Evolutionary conservation across 2,113 vertebrate genomes (phyloP).

Genomic region (Cercocebus atys): DNA sequence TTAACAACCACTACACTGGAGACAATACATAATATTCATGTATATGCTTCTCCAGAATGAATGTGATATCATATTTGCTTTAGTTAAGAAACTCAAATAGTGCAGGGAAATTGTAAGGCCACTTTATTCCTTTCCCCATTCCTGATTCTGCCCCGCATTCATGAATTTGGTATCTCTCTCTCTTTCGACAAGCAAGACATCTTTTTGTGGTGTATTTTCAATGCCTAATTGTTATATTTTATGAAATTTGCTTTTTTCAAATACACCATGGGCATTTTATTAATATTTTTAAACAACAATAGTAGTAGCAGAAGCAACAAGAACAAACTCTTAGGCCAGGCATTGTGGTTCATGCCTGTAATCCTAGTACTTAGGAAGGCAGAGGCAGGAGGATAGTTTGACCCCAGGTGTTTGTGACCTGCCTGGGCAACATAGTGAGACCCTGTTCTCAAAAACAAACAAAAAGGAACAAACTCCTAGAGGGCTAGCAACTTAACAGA

Average conservation of each 20-base stretch:
- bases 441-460: too few species aligned
- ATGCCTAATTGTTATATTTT: not conserved
- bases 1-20: not conserved
- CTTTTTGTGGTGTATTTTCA: not conserved
- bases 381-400: too few species aligned
- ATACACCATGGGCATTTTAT: not conserved
- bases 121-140: not conserved
- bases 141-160: not conserved
- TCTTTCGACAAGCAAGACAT: not conserved
- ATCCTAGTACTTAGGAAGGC: too few species aligned
- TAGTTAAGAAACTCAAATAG: not conserved
- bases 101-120: not conserved
- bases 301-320: not conserved
- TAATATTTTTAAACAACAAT: not conserved
- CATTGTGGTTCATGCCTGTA: too few species aligned
- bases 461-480: not conserved
- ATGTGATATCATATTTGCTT: not conserved
- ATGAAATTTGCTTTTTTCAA: not conserved
- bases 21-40: not conserved
- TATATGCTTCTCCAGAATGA: not conserved
- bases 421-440: too few species aligned
- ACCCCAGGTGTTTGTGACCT: too few species aligned
- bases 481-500: not conserved
- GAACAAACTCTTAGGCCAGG: too few species aligned
- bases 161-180: not conserved